phyloP scores from a whole-genome alignment of 1,140 invertebrate species.

The Polyergus mexicanus region DNA sequence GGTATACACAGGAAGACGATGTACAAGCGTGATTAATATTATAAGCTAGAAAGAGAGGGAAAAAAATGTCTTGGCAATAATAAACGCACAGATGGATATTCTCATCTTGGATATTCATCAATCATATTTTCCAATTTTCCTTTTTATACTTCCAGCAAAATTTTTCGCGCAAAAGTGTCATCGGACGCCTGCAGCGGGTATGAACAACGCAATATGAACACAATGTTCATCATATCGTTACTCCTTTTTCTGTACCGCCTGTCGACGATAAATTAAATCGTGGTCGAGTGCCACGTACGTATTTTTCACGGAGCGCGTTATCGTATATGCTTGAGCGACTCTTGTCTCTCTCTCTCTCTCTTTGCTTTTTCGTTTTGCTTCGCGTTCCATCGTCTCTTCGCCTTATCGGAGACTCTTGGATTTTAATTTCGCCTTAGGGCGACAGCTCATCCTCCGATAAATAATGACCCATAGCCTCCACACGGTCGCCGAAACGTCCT shows the following conservation, averaged over 20 bases:
- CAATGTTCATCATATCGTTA: conserved; percentile 31
- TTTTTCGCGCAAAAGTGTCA: conserved; percentile 17
- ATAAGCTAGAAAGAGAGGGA: neutral
- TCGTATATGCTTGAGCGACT: conserved; percentile 12
- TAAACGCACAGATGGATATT: conserved; percentile 17
- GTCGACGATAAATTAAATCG: conserved; percentile 67
- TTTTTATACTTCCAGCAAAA: conserved; percentile 4
- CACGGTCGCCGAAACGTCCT: conserved; percentile 38
- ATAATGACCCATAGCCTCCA: conserved; percentile 52
- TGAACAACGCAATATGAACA: conserved; percentile 33
- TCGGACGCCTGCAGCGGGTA: neutral
- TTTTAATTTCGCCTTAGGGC: conserved; percentile 60
- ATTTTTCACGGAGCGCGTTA: conserved; percentile 55
- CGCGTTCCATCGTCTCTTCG: conserved; percentile 41
- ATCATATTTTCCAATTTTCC: conserved; percentile 33
- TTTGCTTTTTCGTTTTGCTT: conserved; percentile 1
- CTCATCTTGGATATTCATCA: neutral
- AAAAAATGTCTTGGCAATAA: neutral
- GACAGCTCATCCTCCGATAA: conserved; percentile 60
- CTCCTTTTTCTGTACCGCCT: conserved; percentile 50
- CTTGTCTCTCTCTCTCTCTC: neutral
- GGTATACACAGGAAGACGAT: neutral
- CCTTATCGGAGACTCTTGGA: conserved; percentile 41
- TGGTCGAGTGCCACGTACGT: conserved; percentile 31
- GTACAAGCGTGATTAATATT: conserved; percentile 1